Percentiles rank a stretch among this genome's conserved stretches.
Evolutionary conservation across 2,113 vertebrate genomes (phyloP).

Genomic region (Sisor rabdophorus): DNA sequence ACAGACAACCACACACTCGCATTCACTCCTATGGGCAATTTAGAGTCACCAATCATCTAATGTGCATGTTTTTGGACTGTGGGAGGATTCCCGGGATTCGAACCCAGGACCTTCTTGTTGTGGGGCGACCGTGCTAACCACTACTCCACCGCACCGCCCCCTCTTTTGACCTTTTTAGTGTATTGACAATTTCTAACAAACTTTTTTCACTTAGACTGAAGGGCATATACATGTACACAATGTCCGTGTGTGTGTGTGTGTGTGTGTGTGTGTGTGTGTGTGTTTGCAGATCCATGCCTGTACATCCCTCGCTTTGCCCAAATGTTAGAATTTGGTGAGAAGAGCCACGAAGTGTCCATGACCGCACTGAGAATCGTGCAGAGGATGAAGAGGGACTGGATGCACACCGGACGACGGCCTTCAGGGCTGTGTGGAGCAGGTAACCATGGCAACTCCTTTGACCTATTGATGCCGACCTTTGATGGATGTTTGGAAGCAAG

Average conservation of each 20-base stretch:
- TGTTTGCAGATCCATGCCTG: slow-evolving; percentile 82
- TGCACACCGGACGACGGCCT: slow-evolving; percentile 93
- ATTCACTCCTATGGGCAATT: no score
- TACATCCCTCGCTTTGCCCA: slow-evolving; percentile 97
- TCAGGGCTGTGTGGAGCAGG: slow-evolving; percentile 95
- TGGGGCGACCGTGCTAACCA: no score
- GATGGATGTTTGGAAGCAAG: slow-evolving; percentile 17
- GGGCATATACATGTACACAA: background rate
- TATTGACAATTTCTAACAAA: background rate
- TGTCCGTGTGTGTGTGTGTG: background rate
- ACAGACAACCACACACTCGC: no score
- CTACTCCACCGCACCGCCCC: no score
- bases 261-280: background rate
- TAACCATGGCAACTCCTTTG: slow-evolving; percentile 53
- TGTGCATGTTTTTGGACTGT: no score
- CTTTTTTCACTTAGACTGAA: background rate
- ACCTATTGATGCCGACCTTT: slow-evolving; percentile 33
- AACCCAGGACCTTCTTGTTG: no score
- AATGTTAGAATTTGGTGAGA: slow-evolving; percentile 93
- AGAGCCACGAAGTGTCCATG: slow-evolving; percentile 98
- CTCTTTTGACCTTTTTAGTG: no score
- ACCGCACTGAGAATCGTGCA: slow-evolving; percentile 88
- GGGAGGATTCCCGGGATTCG: no score
- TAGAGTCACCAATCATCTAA: no score
- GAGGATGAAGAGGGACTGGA: slow-evolving; percentile 98